Percentiles rank a stretch among this genome's conserved stretches.
Conservation (phyloP, 2,888 invertebrate species). For the Aleiodes leptofemur region DNA sequence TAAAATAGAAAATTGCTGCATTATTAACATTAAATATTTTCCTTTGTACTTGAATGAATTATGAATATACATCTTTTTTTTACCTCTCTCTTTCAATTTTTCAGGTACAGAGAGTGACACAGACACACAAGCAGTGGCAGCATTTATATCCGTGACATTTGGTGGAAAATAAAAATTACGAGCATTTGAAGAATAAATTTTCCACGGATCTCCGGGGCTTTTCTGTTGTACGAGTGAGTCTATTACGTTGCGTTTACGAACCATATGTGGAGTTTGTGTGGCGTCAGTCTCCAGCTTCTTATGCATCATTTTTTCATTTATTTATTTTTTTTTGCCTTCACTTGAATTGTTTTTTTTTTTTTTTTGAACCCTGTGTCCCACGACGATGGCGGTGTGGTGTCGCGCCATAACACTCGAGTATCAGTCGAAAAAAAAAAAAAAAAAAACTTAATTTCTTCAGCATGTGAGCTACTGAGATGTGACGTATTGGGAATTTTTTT, state of each 20-base stretch:
- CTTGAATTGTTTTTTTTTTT: conserved; percentile 24
- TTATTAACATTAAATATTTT: too few species aligned
- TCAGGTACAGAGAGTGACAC: not conserved
- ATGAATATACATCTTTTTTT: not conserved
- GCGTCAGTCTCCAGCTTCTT: conserved; percentile 49
- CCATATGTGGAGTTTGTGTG: conserved; percentile 55
- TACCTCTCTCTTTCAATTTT: not conserved
- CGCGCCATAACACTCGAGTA: conserved; percentile 29
- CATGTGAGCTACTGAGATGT: conserved; percentile 58
- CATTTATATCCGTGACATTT: not conserved
- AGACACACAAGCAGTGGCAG: not conserved
- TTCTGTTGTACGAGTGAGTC: conserved; percentile 27
- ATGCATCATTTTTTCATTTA: conserved; percentile 16
- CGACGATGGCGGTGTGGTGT: conserved; percentile 31
- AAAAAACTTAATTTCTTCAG: conserved; percentile 70
- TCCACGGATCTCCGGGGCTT: conserved; percentile 38
- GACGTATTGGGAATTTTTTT: not conserved
- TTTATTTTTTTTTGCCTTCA: conserved; percentile 28
- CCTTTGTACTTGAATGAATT: not conserved
- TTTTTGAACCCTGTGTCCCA: conserved; percentile 33
- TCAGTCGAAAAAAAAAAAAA: conserved; percentile 21
- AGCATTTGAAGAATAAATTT: conserved; percentile 34
- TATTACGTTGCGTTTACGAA: conserved; percentile 50
- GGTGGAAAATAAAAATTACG: conserved; percentile 3
- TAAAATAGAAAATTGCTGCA: too few species aligned